These are phyloP conservation scores for Anastrepha ludens DNA, from an alignment of 1,140 invertebrate species.

Conservation along the genomic window DNA sequence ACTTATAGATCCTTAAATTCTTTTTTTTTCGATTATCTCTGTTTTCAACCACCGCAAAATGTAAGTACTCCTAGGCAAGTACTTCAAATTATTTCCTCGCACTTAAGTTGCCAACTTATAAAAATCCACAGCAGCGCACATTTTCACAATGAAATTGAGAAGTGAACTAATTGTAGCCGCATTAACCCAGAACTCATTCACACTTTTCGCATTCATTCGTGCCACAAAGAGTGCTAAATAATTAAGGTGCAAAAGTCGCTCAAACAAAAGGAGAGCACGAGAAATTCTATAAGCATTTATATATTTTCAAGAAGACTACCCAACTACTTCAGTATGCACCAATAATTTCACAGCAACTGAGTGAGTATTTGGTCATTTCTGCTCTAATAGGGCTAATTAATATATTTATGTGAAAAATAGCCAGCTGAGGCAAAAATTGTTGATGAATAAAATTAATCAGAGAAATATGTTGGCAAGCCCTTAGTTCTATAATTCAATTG, in stretches of 20 bases:
- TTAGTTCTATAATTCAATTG: too few relatives aligned
- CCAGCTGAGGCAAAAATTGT: not conserved
- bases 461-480: not conserved
- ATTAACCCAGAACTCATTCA: not conserved
- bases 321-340: not conserved
- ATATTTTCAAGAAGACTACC: not conserved
- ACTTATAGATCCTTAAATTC: too few relatives aligned
- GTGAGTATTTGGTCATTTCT: not conserved
- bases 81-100: too few relatives aligned
- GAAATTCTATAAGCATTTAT: not conserved
- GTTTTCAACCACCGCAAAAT: not conserved
- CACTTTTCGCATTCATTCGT: not conserved
- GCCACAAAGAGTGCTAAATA: not conserved
- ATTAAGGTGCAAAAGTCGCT: not conserved
- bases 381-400: slow-evolving; percentile 45
- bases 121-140: not conserved
- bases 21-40: not conserved
- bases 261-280: not conserved
- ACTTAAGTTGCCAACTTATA: too few relatives aligned
- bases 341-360: not conserved
- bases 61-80: too few relatives aligned
- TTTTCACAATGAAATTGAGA: slow-evolving; percentile 42
- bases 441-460: not conserved
- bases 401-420: slow-evolving; percentile 48
- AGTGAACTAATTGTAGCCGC: not conserved